Percentiles rank a stretch among this genome's conserved stretches.
Evolutionary conservation across 2,797 vertebrate genomes (phyloP).

Genomic region (Rhabdophis nuchalis): DNA sequence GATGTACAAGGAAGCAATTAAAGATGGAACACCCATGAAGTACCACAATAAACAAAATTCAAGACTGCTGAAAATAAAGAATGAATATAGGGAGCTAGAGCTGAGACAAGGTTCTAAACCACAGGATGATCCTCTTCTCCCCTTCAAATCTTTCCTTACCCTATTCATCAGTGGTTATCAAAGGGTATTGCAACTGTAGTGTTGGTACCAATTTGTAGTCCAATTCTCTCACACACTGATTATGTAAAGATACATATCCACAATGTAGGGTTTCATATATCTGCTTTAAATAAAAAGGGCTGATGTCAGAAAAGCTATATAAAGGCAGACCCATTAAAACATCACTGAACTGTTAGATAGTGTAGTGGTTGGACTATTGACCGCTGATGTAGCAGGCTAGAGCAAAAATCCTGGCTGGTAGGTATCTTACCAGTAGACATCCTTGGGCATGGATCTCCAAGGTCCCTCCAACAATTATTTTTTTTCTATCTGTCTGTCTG

Average conservation of each 20-base stretch:
- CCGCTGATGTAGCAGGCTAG: background rate
- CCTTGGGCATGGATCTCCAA: no score
- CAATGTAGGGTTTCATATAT: background rate
- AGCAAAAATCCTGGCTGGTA: background rate
- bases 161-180: background rate
- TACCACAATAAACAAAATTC: background rate
- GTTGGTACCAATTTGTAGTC: background rate
- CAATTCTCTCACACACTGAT: background rate
- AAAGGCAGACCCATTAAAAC: background rate
- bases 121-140: background rate
- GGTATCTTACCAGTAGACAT: background rate
- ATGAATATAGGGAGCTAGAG: background rate
- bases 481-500: no score
- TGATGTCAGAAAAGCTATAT: background rate
- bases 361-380: background rate
- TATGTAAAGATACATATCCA: background rate
- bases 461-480: no score
- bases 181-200: background rate
- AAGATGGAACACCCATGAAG: background rate
- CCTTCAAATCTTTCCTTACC: background rate
- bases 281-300: background rate
- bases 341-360: background rate
- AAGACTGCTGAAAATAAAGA: background rate
- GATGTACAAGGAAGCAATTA: background rate
- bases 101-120: background rate